Conservation (phyloP, 2,888 invertebrate genomes). For the Drosophila eohydei region DNA sequence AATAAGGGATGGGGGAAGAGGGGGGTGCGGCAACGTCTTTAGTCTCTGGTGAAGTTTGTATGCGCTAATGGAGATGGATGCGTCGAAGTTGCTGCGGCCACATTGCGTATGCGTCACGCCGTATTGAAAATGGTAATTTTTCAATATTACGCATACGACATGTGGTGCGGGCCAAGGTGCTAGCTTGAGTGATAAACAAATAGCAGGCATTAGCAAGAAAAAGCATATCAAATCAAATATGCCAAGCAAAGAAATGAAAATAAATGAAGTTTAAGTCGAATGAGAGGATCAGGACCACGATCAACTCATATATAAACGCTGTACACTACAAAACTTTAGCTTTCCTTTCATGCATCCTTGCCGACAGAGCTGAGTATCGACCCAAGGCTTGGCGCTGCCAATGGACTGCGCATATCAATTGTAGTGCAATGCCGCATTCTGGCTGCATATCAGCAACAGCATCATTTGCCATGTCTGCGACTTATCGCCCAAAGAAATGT, state of each 20-base stretch:
- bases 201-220: neutral
- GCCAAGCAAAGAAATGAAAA: neutral
- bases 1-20: neutral
- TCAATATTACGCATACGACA: slow-evolving; percentile 66
- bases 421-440: slow-evolving; percentile 51
- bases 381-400: slow-evolving; percentile 12
- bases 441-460: slow-evolving; percentile 59
- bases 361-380: neutral
- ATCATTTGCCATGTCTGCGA: slow-evolving; percentile 81
- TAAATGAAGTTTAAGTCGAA: neutral
- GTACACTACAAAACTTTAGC: neutral
- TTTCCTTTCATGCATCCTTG: neutral
- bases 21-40: slow-evolving; percentile 24
- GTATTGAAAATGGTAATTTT: slow-evolving; percentile 69
- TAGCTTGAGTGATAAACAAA: slow-evolving; percentile 11
- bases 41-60: slow-evolving; percentile 63
- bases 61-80: slow-evolving; percentile 79
- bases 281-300: neutral
- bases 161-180: slow-evolving; percentile 39
- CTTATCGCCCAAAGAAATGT: slow-evolving; percentile 81
- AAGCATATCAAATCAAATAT: neutral
- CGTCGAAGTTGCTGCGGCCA: slow-evolving; percentile 37
- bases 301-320: neutral
- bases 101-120: slow-evolving; percentile 59
- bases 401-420: slow-evolving; percentile 53